Conservation (phyloP, 2,888 invertebrate species). For the Junonia oenone region DNA sequence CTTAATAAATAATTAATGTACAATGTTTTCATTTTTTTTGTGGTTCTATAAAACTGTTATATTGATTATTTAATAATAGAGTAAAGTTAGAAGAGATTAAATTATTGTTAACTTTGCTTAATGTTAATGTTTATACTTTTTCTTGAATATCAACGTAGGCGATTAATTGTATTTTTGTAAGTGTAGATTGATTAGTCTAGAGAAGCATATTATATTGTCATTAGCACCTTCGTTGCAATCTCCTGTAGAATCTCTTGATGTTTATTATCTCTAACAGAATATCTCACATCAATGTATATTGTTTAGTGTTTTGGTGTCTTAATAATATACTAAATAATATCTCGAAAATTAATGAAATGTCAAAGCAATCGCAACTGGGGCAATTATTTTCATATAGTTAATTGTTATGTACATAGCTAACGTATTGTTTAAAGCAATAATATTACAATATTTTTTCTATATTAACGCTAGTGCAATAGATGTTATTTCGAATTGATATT, state of each 20-base stretch:
- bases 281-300: constrained; percentile 19
- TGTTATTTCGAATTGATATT: constrained; percentile 67
- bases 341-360: constrained; percentile 17
- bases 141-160: constrained; percentile 34
- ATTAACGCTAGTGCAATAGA: constrained; percentile 68
- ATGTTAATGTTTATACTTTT: constrained; percentile 66
- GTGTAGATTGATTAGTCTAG: constrained; percentile 35
- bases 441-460: constrained; percentile 46
- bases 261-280: constrained; percentile 34
- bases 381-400: constrained; percentile 34
- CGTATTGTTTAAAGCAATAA: constrained; percentile 62
- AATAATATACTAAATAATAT: not conserved
- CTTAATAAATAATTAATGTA: constrained; percentile 67
- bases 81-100: constrained; percentile 76
- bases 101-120: constrained; percentile 78
- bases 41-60: constrained; percentile 72
- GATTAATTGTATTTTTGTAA: constrained; percentile 37
- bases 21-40: constrained; percentile 60
- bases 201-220: constrained; percentile 40
- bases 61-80: constrained; percentile 62
- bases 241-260: constrained; percentile 62
- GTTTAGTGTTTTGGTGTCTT: not conserved
- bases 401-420: constrained; percentile 50
- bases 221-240: constrained; percentile 61
- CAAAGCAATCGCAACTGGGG: constrained; percentile 27